Evolutionary conservation across 2,797 vertebrate species (phyloP).

Genomic region (Acestrorhynchus altus): DNA sequence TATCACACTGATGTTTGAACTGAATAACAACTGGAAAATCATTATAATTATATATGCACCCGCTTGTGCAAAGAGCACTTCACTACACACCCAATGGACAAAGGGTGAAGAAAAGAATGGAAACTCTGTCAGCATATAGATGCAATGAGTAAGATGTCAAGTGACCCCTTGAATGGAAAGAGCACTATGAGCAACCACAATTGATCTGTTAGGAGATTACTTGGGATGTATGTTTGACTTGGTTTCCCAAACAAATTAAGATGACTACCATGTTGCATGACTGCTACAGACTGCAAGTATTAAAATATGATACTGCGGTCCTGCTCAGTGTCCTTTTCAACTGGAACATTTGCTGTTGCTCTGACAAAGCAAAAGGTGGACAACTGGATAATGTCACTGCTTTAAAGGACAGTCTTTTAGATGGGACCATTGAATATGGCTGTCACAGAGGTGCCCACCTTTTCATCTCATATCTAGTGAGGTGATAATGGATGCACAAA

Average conservation of each 20-base stretch:
- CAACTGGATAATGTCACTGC: neutral
- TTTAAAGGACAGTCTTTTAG: neutral
- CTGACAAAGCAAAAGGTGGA: neutral
- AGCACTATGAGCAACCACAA: neutral
- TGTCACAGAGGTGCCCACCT: neutral
- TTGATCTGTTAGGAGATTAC: neutral
- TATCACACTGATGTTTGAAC: too few species aligned
- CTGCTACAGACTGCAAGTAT: neutral
- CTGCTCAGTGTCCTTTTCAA: neutral
- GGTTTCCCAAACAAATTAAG: neutral
- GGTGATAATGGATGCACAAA: neutral
- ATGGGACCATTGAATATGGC: neutral
- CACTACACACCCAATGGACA: neutral
- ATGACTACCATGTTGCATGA: neutral
- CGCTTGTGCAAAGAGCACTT: neutral
- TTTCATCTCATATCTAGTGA: neutral
- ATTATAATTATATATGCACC: too few species aligned
- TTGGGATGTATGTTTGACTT: neutral
- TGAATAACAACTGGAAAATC: too few species aligned
- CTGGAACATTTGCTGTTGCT: neutral
- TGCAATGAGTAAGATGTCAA: neutral
- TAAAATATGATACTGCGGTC: neutral
- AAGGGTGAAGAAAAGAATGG: neutral
- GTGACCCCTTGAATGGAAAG: too few species aligned
- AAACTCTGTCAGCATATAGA: neutral